Evolutionary conservation across 2,113 vertebrate species (phyloP), one percentile per base, ranked within the genome.

Genomic region (human (Homo sapiens)): DNA sequence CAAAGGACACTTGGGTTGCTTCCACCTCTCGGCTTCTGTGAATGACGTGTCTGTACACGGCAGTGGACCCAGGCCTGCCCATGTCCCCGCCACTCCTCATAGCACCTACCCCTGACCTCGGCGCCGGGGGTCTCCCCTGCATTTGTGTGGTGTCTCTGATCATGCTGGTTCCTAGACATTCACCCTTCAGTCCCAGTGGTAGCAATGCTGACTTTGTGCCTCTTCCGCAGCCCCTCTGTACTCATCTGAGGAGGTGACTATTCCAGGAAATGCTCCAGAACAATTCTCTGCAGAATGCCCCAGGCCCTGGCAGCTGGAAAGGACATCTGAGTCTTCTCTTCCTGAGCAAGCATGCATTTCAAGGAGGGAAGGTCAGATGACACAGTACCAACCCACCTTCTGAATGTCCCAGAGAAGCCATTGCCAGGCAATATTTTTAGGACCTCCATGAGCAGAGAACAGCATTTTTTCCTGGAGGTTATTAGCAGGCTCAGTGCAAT

Each of bases 41-140:
- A 38, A 38, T 23, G 75, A 30, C 0, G 7, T 50, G 20, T 52
- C 14, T 10, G 5, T 30, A 50, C 40, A n/a, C 22, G 30, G 4
- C 0, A 2, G 14, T n/a, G 35, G 38, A 2, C 38, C 35, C 7
- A 3, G 8, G 32, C 3, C 12, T 3, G 0, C 27, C 45, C 45
- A 59, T 50, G 5, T n/a, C 13, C 13, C 45, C 22, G 10, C 16
- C 23, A 2, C 35, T 17, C 13, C 59, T 52, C 9, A 1, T 4
- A 1, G 50, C 3, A 5, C 61, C 78, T 64, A 17, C 12, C 8
- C 30, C 40, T 23, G 9, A n/a, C 16, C 35, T n/a, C 1, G 0
- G 22, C 5, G 38, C 43, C 43, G 3, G 32, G 20, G 8, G 8
- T 52, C 1, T 3, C 7, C 80, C 45, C n/a, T 3, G 8, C 1